phyloP scores from a whole-genome alignment of 2,888 invertebrate genomes.

The Timema podura region DNA sequence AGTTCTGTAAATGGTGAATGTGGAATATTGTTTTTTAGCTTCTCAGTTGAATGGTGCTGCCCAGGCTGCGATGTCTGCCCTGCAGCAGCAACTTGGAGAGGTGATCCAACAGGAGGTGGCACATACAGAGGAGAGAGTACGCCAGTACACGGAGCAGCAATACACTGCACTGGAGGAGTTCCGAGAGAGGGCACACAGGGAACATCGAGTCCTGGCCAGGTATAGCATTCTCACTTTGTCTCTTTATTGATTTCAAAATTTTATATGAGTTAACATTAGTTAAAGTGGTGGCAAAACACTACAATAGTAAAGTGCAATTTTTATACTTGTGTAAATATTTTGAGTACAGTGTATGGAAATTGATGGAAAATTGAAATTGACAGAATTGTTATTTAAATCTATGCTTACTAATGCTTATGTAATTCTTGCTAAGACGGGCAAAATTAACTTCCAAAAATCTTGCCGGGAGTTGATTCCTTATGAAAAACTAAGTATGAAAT shows the following conservation, averaged over 20 bases:
- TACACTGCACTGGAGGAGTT: conserved; percentile 69
- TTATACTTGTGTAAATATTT: too few relatives aligned
- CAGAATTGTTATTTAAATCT: too few relatives aligned
- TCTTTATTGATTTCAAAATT: not conserved
- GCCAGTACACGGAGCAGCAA: conserved; percentile 69
- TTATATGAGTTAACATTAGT: not conserved
- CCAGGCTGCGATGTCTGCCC: conserved; percentile 53
- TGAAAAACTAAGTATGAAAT: too few relatives aligned
- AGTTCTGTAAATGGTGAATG: too few relatives aligned
- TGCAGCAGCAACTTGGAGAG: conserved; percentile 64
- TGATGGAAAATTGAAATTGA: too few relatives aligned
- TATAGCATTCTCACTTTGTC: not conserved
- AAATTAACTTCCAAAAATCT: too few relatives aligned
- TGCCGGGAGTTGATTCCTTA: too few relatives aligned
- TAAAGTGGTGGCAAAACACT: not conserved
- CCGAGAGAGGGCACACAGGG: conserved; percentile 66
- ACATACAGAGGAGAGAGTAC: conserved; percentile 69
- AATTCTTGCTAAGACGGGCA: too few relatives aligned
- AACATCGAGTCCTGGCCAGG: conserved; percentile 53
- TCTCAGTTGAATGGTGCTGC: conserved; percentile 49
- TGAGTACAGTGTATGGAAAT: too few relatives aligned
- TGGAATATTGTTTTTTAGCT: too few relatives aligned
- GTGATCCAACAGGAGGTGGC: conserved; percentile 65
- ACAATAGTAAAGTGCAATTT: too few relatives aligned
- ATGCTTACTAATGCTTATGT: too few relatives aligned